Evolutionary conservation across 2,888 invertebrate species (phyloP), one percentile per base, ranked within the genome.

Genomic region (Seladonia tumulorum): DNA sequence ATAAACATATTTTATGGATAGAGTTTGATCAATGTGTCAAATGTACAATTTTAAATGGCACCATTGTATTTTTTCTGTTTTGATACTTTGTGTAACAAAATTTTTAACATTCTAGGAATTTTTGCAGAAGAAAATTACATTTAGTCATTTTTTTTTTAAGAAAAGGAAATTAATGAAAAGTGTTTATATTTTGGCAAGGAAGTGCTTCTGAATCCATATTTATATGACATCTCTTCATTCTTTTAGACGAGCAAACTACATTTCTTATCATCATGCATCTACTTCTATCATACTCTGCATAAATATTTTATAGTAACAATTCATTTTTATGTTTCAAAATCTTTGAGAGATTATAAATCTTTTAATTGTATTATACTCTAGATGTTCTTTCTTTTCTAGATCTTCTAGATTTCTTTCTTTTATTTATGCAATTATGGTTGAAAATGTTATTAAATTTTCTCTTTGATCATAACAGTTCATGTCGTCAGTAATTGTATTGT

Each of bases 381-480:
- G 66, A 49, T 25, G 39, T 49, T 49, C 4, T 70, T 39, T 57
- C n/a, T 74, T 74, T 14, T n/a, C n/a, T n/a, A n/a, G n/a, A n/a
- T n/a, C n/a, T n/a, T n/a, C n/a, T n/a, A n/a, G n/a, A n/a, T 70
- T 39, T 57, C n/a, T 74, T 74, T 14, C 16, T 57, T 60, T n/a
- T 14, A 49, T 39, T 35, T 47, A 35, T 12, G 8, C n/a, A 66
- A 25, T 3, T 35, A 70, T 25, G 14, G 53, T 70, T 25, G n/a
- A 45, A 29, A 71, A 72, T 16, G 2, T 68, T 22, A 63, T n/a
- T 14, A 16, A 25, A 8, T 29, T 29, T 45, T 75, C 45, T 42
- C 45, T 68, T 12, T 35, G 42, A 57, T 47, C 39, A 70, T 18
- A 79, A 68, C 63, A 82, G 47, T 79, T 73, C 16, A n/a, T 75